Evolutionary conservation across 2,888 invertebrate species (phyloP).

Genomic region (Orchesellides sinensis): DNA sequence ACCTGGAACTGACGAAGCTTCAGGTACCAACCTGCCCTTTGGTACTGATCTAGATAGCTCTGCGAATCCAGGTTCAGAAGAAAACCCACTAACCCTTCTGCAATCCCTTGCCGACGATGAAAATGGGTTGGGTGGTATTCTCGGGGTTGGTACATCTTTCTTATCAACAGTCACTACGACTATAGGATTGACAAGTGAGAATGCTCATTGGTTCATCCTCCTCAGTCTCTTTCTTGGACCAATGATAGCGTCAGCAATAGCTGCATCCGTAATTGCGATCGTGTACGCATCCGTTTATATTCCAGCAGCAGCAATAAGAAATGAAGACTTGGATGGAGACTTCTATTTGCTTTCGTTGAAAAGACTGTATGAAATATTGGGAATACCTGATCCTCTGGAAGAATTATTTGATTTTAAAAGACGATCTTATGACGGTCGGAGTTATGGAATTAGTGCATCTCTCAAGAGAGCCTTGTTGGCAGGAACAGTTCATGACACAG

Average conservation of each 20-base stretch:
- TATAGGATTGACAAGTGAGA: constrained; percentile 7
- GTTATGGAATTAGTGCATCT: not conserved
- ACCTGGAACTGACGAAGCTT: not conserved
- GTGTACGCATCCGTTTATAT: constrained; percentile 47
- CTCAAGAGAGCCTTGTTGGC: not conserved
- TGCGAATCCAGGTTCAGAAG: not conserved
- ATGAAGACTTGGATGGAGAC: constrained; percentile 24
- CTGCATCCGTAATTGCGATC: constrained; percentile 44
- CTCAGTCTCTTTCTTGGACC: constrained; percentile 25
- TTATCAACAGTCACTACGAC: not conserved
- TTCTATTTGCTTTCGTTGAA: not conserved
- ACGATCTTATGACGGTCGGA: constrained; percentile 12
- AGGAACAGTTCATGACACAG: constrained; percentile 1
- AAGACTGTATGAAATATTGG: constrained; percentile 26
- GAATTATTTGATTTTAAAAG: not conserved
- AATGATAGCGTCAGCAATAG: constrained; percentile 49
- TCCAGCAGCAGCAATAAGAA: constrained; percentile 1
- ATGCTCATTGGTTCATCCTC: constrained; percentile 5
- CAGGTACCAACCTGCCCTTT: not conserved
- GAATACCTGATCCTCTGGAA: constrained; percentile 26
- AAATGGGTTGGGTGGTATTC: not conserved
- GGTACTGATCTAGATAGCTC: too few relatives aligned
- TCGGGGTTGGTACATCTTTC: not conserved
- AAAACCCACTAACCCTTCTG: not conserved
- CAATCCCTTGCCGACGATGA: constrained; percentile 22